A percentile compares a stretch with the other conserved stretches of the same genome.
phyloP scores from a whole-genome alignment of 23 tunicate species.

The Botrylloides violaceus region DNA sequence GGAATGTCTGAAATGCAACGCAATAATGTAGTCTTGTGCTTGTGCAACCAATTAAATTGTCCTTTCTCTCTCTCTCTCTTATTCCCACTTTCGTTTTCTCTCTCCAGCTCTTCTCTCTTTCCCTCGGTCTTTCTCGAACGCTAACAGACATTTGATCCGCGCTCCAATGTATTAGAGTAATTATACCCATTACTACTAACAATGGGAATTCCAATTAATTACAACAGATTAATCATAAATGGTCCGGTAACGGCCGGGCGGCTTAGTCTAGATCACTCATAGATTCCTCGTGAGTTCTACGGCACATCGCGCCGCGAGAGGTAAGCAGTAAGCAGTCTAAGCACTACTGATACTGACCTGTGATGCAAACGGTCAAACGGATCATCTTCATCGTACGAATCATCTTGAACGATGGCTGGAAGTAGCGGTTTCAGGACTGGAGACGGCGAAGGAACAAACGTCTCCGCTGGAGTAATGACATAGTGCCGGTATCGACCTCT shows the following conservation, averaged over 20 bases:
- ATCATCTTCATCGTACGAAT: slow-evolving; percentile 10
- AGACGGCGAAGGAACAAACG: not conserved
- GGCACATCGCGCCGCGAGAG: too few relatives aligned
- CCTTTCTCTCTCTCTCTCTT: too few relatives aligned
- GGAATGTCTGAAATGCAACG: slow-evolving; percentile 13
- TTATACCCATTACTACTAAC: not conserved
- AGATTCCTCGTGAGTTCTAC: too few relatives aligned
- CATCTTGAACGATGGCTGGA: not conserved
- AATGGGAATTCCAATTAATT: too few relatives aligned
- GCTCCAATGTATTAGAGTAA: not conserved
- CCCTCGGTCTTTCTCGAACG: not conserved
- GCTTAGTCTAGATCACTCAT: too few relatives aligned
- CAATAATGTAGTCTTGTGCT: too few relatives aligned
- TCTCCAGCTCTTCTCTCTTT: too few relatives aligned
- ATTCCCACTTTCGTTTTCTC: too few relatives aligned
- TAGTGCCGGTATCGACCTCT: slow-evolving; percentile 11
- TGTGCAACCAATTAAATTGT: too few relatives aligned
- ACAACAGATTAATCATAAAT: too few relatives aligned
- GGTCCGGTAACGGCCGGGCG: too few relatives aligned
- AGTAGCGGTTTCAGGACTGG: not conserved
- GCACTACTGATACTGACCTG: not conserved
- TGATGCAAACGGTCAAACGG: slow-evolving; percentile 29
- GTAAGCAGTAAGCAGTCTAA: too few relatives aligned
- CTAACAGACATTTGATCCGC: not conserved
- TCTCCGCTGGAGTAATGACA: slow-evolving; percentile 10